Base-by-base conservation (phyloP, 2,797 vertebrate species). In the Passerculus sandwichensis region DNA sequence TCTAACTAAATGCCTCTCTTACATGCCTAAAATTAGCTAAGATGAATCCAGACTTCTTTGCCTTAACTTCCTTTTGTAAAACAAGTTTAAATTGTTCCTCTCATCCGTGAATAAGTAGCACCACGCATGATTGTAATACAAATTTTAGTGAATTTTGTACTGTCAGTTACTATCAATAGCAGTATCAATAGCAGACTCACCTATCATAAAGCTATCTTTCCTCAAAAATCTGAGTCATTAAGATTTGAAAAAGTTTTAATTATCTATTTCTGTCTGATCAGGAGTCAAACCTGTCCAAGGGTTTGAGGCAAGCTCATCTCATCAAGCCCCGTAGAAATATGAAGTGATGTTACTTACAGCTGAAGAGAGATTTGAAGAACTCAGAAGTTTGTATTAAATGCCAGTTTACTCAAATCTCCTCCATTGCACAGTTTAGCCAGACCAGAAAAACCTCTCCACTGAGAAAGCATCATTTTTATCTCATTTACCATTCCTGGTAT, bases 1-100 rank as follows among this genome's bases (percentile, higher is more conserved):
- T 90, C 67, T 85, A 90, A 78, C 75, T 81, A 93, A 88, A 38
- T 69, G 25, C 14, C n/a, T 86, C 73, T 61, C 11, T 47, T 95
- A 59, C 23, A 27, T 60, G n/a, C 11, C 70, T 89, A 92, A 92
- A 90, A 81, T 89, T 72, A 87, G 25, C 32, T 65, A 84, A 71
- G 26, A 74, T 81, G 4, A 83, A 61, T 77, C 42, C 69, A 60
- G 23, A 75, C 81, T 86, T 87, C 69, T 76, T 38, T 79, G 62
- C 30, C n/a, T 93, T 76, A 51, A 67, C 67, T 92, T 91, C 23
- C 30, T 87, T 89, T 42, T 82, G 26, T 51, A 60, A 82, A 92
- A 51, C 2, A 73, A 78, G 53, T 75, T 79, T 64, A 51, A 62
- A 64, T 29, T 13, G 5, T 69, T n/a, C 13, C 73, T 78, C 38